Evolutionary conservation across 1,140 invertebrate species (phyloP).

Genomic region (Drosophila bocqueti): DNA sequence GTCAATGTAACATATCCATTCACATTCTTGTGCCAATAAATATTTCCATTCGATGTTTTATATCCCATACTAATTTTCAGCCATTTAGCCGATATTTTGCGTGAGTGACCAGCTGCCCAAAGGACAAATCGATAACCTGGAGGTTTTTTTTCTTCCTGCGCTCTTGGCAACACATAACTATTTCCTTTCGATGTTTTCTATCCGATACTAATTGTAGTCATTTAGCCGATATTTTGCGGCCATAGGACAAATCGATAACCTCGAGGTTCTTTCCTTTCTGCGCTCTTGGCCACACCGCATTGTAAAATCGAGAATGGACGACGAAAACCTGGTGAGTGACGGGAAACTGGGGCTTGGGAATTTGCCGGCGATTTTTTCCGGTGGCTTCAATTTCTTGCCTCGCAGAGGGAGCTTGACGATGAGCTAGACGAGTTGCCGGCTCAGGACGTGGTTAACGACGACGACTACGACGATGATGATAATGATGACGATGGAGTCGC

Average conservation of each 20-base stretch:
- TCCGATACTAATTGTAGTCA: background rate
- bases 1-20: too few species aligned
- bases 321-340: background rate
- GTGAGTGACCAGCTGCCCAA: background rate
- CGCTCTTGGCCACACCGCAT: background rate
- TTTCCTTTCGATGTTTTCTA: too few species aligned
- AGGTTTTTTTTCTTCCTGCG: background rate
- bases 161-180: too few species aligned
- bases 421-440: constrained; percentile 12
- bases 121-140: background rate
- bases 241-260: background rate
- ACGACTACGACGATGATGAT: background rate
- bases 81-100: background rate
- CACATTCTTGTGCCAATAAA: too few species aligned
- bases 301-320: background rate
- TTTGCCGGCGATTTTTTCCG: background rate
- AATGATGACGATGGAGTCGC: background rate
- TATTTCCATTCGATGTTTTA: too few species aligned
- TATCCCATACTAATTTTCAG: background rate
- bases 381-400: background rate
- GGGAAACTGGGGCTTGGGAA: background rate
- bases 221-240: background rate
- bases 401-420: background rate
- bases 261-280: background rate
- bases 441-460: background rate